Evolutionary conservation across 2,888 invertebrate genomes (phyloP).

Genomic region (Cepaea hortensis): DNA sequence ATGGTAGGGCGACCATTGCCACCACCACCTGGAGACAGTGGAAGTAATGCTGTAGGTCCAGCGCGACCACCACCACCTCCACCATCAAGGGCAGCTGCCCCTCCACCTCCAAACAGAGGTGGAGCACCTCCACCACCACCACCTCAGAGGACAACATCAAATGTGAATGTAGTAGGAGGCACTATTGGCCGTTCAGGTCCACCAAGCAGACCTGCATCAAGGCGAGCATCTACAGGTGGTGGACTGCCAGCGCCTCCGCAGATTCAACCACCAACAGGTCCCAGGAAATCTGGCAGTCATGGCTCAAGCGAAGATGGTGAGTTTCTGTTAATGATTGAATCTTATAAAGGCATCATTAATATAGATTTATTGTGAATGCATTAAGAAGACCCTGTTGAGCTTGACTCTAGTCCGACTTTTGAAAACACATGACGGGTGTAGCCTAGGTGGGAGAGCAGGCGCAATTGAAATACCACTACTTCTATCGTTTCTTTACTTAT

Average conservation of each 20-base stretch:
- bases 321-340: constrained; percentile 1
- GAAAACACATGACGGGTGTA: too few species aligned
- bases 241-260: constrained; percentile 49
- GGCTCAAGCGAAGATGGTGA: constrained; percentile 63
- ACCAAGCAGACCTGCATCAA: constrained; percentile 52
- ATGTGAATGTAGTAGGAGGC: constrained; percentile 49
- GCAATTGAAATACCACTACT: too few species aligned
- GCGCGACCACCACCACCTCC: constrained; percentile 56
- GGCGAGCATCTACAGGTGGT: constrained; percentile 48
- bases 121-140: constrained; percentile 58
- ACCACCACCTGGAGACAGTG: constrained; percentile 52
- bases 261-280: constrained; percentile 37
- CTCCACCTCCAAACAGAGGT: constrained; percentile 44
- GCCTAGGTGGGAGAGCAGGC: too few species aligned
- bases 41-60: constrained; percentile 38
- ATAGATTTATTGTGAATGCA: neutral
- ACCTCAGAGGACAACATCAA: constrained; percentile 60
- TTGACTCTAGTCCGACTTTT: too few species aligned
- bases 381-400: too few species aligned
- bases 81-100: constrained; percentile 48
- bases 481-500: too few species aligned
- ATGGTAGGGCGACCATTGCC: constrained; percentile 55
- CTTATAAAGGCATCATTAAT: neutral
- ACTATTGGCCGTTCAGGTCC: constrained; percentile 52
- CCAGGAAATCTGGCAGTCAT: constrained; percentile 55